Base-by-base conservation (phyloP, 2,797 vertebrate species). In the Aeoliscus strigatus region DNA sequence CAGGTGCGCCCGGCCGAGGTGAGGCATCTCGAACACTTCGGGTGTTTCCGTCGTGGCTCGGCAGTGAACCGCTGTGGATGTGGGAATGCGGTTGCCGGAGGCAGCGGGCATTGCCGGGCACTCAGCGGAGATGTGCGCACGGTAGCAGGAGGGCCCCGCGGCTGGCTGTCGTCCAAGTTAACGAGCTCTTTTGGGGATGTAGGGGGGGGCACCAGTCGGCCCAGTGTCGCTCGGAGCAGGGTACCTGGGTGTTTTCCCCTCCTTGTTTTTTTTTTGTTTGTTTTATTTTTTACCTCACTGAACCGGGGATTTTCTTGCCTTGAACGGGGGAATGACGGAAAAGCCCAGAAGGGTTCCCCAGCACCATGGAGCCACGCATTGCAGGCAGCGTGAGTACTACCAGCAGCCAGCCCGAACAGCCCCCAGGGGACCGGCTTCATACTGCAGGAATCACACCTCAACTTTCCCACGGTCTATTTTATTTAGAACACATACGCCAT, bases 371-470 rank as follows among this genome's bases (percentile, higher is more conserved):
- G 73, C 77, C 82, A 51, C 73, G 79, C 83, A 82, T 12, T 81
- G 82, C 85, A 83, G 83, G 52, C 81, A 66, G 60, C 59, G 82
- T 83, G 82, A 86, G 84, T 84, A 73, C 35, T 3, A 66, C 69
- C 52, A 58, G 54, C 73, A 73, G 66, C 73, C 66, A 55, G 30
- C 43, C 40, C 5, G 39, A 17, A 27, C 39, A 55, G 38, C 35
- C 47, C 68, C 9, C 65, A 0, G 45, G 77, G 66, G 70, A 71
- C 34, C 34, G 70, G 68, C 60, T 75, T 1, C 51, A 26, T 54
- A 8, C 56, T 41, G 52, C 40, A 41, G 62, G 56, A 51, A 51
- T 27, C 37, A 16, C 69, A 43, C 64, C 40, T 63, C 39, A 80
- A 84, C 79, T 82, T 83, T 77, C 56, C 27, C 17, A 24, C 34